Conservation (phyloP, 1,140 invertebrate species). For the Penaeus vannamei region DNA sequence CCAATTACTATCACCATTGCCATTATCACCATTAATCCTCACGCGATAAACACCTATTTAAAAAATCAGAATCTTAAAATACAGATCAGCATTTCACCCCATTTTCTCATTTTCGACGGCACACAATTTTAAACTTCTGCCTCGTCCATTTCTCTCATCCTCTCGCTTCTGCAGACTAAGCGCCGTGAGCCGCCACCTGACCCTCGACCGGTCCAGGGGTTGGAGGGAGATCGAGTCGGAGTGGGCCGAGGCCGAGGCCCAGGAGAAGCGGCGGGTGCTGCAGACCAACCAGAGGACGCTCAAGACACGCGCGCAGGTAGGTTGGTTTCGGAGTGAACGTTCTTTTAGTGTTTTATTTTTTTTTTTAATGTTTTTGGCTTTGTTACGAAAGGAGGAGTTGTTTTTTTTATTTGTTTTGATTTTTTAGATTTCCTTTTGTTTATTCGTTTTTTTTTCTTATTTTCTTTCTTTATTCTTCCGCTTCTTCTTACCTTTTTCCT, state of each 20-base stretch:
- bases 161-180: conserved; percentile 34
- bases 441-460: too few species aligned
- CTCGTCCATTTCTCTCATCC: not conserved
- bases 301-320: conserved; percentile 53
- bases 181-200: conserved; percentile 60
- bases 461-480: too few species aligned
- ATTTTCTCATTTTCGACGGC: not conserved
- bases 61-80: too few species aligned
- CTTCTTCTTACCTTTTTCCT: too few species aligned
- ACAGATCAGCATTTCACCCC: not conserved
- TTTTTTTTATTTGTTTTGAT: too few species aligned
- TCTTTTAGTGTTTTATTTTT: too few species aligned
- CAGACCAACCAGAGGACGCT: conserved; percentile 45
- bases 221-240: conserved; percentile 63
- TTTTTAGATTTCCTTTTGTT: too few species aligned
- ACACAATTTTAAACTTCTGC: not conserved
- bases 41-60: not conserved
- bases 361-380: too few species aligned
- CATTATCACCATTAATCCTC: not conserved
- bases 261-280: conserved; percentile 46
- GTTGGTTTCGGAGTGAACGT: not conserved
- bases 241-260: conserved; percentile 61
- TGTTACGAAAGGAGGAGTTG: too few species aligned
- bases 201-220: conserved; percentile 48
- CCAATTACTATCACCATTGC: too few species aligned